Evolutionary conservation across 2,888 invertebrate genomes (phyloP), one percentile per base, ranked within the genome.

Genomic region (Ormyrus rosae): DNA sequence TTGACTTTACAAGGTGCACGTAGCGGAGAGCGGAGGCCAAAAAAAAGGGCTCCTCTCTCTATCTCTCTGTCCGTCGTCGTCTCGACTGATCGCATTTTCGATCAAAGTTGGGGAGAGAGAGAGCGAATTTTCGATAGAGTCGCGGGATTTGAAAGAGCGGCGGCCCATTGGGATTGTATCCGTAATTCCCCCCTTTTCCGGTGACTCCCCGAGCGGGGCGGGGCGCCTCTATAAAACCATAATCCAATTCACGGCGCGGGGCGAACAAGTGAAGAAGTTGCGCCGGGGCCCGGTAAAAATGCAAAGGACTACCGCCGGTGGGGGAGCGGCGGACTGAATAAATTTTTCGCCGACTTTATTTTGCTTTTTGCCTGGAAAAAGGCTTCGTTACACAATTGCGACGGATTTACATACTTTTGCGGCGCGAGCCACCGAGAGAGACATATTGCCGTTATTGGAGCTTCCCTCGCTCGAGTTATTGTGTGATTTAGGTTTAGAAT

Each of bases 151-250:
- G 34, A 34, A 4, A 4, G 34, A 34, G 4, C 19, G 34, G 60
- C n/a, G 73, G 34, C 60, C 60, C 75, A 13, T n/a, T 19, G 68
- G 60, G 60, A 45, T 13, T 2, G 11, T 6, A 67, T 11, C 5
- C 9, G 51, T n/a, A 19, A 19, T 5, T 58, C 60, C 61, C 72
- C 72, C 72, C 11, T 78, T 71, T 64, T 72, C 53, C 67, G 50
- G 51, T n/a, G 61, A 78, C 55, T 73, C 73, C 68, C 72, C 53
- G 67, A 73, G 68, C 67, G 71, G 56, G 58, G 10, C 3, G 60
- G 58, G 13, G 19, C 45, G 55, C 77, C 60, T 7, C n/a, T 13
- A 48, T 65, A 71, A 71, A 51, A 65, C 71, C 71, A 58, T 78
- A 78, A 78, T 78, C 71, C 72, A 67, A 68, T 73, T 53, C 61